phyloP scores from a whole-genome alignment of 2,888 invertebrate species.

The Laspeyria flexula region DNA sequence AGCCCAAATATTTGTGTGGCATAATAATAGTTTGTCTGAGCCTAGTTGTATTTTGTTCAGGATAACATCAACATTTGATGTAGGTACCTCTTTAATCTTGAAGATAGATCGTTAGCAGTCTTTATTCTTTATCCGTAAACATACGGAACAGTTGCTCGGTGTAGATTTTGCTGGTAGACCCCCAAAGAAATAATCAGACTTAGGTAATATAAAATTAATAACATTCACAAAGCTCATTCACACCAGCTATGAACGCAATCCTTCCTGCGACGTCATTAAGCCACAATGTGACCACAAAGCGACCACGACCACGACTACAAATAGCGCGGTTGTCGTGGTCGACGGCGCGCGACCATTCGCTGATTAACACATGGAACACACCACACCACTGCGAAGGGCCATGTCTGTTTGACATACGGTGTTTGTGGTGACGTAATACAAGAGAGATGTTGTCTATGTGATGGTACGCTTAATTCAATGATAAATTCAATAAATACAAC shows the following conservation, averaged over 20 bases:
- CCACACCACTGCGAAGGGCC: constrained; percentile 7
- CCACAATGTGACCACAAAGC: constrained; percentile 1
- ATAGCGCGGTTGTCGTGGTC: constrained; percentile 43
- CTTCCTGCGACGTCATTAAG: background rate
- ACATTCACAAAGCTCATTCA: background rate
- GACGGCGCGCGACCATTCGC: constrained; percentile 41
- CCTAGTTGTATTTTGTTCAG: no score
- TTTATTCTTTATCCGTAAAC: no score
- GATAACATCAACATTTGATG: no score
- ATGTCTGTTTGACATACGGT: constrained; percentile 10
- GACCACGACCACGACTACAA: constrained; percentile 39
- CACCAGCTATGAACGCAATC: constrained; percentile 1
- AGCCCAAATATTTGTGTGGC: no score
- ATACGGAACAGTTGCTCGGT: no score
- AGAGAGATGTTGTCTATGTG: background rate
- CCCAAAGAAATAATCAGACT: no score
- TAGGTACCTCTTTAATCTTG: no score
- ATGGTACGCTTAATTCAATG: background rate
- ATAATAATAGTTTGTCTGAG: no score
- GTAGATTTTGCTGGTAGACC: no score
- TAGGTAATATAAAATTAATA: no score
- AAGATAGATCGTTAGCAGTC: no score
- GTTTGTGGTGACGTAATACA: constrained; percentile 5
- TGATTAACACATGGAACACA: constrained; percentile 46
- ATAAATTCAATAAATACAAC: no score